Evolutionary conservation across 2,888 invertebrate species (phyloP).

Genomic region (Amorpha juglandis): DNA sequence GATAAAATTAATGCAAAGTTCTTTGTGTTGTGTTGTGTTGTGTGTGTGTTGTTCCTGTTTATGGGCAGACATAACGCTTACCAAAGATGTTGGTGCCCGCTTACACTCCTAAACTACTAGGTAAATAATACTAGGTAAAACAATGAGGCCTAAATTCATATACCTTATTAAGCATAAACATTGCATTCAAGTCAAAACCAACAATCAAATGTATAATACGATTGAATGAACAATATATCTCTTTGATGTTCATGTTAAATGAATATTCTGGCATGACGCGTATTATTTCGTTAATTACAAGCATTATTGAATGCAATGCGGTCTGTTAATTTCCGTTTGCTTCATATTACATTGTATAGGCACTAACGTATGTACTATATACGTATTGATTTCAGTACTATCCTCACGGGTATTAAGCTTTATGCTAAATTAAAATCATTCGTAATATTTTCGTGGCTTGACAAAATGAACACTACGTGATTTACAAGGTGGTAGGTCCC

Average conservation of each 20-base stretch:
- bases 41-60: too few species aligned
- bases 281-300: conserved; percentile 76
- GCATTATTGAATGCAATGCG: conserved; percentile 67
- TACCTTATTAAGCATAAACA: too few species aligned
- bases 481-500: too few species aligned
- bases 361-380: not conserved
- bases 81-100: too few species aligned
- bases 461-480: too few species aligned
- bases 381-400: not conserved
- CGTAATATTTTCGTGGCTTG: not conserved
- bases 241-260: conserved; percentile 67
- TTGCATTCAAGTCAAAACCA: conserved; percentile 41
- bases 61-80: too few species aligned
- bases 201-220: conserved; percentile 67
- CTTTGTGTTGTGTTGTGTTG: too few species aligned
- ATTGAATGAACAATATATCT: conserved; percentile 68
- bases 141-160: not conserved
- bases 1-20: too few species aligned
- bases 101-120: too few species aligned
- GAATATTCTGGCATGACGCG: conserved; percentile 59
- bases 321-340: conserved; percentile 61
- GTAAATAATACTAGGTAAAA: too few species aligned
- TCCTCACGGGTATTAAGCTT: not conserved
- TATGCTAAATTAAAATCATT: not conserved
- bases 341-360: conserved; percentile 34